Evolutionary conservation across 1,140 invertebrate species (phyloP).

Genomic region (Papilio machaon): DNA sequence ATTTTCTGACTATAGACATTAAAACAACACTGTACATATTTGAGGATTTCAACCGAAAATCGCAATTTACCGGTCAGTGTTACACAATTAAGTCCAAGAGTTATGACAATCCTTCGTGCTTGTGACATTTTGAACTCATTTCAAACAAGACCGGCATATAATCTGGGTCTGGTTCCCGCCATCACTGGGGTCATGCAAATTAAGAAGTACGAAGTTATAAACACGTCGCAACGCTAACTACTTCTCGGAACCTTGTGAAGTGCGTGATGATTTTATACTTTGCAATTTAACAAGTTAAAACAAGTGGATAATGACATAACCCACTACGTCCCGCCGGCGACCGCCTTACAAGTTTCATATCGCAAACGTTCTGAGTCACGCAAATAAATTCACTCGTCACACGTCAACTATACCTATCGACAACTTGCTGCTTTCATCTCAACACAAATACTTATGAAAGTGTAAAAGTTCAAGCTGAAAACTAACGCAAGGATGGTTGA

Average conservation of each 20-base stretch:
- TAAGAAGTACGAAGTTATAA: conserved; percentile 29
- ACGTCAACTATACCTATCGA: conserved; percentile 35
- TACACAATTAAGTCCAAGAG: conserved; percentile 15
- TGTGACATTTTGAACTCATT: conserved; percentile 29
- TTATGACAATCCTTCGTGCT: conserved; percentile 6
- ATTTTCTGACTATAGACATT: neutral
- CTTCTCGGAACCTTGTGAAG: conserved; percentile 42
- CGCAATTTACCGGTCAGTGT: conserved; percentile 5
- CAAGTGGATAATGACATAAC: conserved; percentile 73
- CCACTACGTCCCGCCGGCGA: conserved; percentile 35
- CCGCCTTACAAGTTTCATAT: conserved; percentile 29
- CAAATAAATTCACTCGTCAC: conserved; percentile 54
- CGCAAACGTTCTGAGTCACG: conserved; percentile 60
- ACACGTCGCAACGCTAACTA: conserved; percentile 3
- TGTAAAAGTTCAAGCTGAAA: neutral
- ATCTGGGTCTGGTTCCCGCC: neutral
- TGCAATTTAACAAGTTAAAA: conserved; percentile 56
- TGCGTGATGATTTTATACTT: conserved; percentile 46
- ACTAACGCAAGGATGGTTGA: neutral
- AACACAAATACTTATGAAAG: neutral
- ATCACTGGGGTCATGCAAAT: conserved; percentile 17
- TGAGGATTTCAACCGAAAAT: neutral
- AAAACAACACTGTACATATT: neutral
- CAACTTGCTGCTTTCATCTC: neutral
- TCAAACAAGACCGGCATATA: conserved; percentile 21